A percentile compares a stretch with the other conserved stretches of the same genome.
phyloP scores from a whole-genome alignment of 2,797 vertebrate species.

The Oceanodroma leucorhoa region DNA sequence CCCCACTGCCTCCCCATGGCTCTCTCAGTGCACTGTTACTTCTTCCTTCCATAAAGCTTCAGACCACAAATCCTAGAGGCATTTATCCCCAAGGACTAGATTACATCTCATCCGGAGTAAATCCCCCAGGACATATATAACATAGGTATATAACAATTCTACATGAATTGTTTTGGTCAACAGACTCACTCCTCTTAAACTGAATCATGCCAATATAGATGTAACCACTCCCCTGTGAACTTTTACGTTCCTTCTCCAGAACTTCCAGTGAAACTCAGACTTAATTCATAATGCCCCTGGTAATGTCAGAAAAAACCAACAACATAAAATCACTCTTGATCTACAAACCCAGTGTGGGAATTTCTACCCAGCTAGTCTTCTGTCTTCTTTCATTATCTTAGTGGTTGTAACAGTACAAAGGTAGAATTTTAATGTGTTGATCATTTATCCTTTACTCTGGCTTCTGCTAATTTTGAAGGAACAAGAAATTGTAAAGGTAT shows the following conservation, averaged over 20 bases:
- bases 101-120: neutral
- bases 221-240: neutral
- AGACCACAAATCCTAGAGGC: neutral
- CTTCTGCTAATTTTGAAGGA: neutral
- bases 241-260: neutral
- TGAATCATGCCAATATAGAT: neutral
- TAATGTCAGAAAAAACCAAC: neutral
- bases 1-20: fast-evolving
- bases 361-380: neutral
- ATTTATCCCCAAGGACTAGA: neutral
- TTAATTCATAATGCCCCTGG: neutral
- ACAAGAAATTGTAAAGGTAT: neutral
- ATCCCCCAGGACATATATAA: neutral
- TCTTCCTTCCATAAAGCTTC: neutral
- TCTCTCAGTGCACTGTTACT: neutral
- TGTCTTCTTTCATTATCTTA: neutral
- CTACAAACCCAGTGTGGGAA: neutral
- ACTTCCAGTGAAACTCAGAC: neutral
- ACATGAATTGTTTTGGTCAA: neutral
- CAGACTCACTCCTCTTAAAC: neutral
- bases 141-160: neutral
- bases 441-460: neutral
- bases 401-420: neutral
- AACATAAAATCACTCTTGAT: neutral
- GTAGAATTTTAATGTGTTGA: neutral